Percentiles rank a stretch among this genome's conserved stretches.
Evolutionary conservation across 2,888 invertebrate species (phyloP).

Genomic region (Selenia dentaria): DNA sequence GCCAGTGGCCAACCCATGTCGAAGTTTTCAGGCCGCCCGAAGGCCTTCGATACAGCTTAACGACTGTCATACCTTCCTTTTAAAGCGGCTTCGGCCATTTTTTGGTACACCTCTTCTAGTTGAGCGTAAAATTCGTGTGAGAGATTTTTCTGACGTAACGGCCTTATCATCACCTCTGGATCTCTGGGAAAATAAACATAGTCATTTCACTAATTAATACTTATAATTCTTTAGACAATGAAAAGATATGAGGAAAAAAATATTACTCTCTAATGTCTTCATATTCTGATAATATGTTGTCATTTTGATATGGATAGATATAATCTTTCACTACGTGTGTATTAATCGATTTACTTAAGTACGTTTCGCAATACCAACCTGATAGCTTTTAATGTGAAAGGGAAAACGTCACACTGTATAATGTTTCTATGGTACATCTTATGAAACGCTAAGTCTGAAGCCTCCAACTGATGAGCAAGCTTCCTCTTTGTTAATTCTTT

Average conservation of each 20-base stretch:
- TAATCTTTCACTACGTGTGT: too few relatives aligned
- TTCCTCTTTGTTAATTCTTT: conserved; percentile 86
- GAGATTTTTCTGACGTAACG: conserved; percentile 87
- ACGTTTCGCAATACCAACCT: too few relatives aligned
- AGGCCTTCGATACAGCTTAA: too few relatives aligned
- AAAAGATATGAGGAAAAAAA: too few relatives aligned
- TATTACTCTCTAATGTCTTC: too few relatives aligned
- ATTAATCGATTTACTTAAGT: too few relatives aligned
- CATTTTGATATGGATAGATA: too few relatives aligned
- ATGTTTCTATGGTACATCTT: conserved; percentile 88
- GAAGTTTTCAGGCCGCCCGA: too few relatives aligned
- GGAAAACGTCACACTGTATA: conserved; percentile 86
- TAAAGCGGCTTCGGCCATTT: conserved; percentile 83
- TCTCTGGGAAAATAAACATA: conserved; percentile 49
- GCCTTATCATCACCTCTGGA: conserved; percentile 74
- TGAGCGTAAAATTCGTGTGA: conserved; percentile 82
- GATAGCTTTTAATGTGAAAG: conserved; percentile 85
- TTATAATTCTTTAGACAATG: too few relatives aligned
- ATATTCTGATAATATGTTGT: too few relatives aligned
- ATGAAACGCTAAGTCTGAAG: conserved; percentile 85
- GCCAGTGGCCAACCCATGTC: too few relatives aligned
- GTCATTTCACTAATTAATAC: too few relatives aligned
- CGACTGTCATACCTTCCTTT: conserved; percentile 82
- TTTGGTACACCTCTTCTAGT: conserved; percentile 82
- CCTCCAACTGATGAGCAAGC: conserved; percentile 88